Conservation (phyloP, 2,113 vertebrate genomes). For the Bos taurus region ARS-UCD2.0 NC_037338.1:23062501-23063000, state of each 20-base stretch:
- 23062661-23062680: neutral
- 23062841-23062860: fast-evolving
- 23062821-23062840: neutral
- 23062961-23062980: neutral
- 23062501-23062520: neutral
- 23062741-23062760: neutral
- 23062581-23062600: neutral
- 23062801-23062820: neutral
- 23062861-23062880: neutral
- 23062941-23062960: neutral
- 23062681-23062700: neutral
- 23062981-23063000: neutral
- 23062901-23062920: neutral
- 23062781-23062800: neutral
- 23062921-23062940: neutral
- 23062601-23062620: neutral
- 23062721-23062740: neutral
- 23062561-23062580: neutral
- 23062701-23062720: neutral
- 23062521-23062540: neutral
- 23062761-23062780: neutral
- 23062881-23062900: neutral
- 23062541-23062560: neutral
- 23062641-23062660: neutral
- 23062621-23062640: neutral